Evolutionary conservation across 2,888 invertebrate species (phyloP), one percentile per base, ranked within the genome.

Genomic region (Sycophila texana): DNA sequence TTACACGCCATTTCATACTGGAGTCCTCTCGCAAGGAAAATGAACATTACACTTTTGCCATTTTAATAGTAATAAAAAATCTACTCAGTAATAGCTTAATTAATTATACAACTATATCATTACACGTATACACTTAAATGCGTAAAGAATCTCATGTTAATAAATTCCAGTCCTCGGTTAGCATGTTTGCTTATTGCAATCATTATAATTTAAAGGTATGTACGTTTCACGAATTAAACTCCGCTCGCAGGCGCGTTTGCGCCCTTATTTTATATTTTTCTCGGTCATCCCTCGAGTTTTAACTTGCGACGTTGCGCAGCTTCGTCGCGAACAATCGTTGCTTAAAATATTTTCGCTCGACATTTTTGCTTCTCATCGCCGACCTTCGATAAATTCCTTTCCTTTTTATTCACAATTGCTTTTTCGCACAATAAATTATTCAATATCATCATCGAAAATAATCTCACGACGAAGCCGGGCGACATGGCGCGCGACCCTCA

Each of bases 271-370:
- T 51, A 26, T 47, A 30, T 70, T 68, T 51, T 68, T 83, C 82
- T 82, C 83, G 82, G 83, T 81, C 83, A 77, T 82, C 83, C 83
- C 81, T 86, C 77, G 85, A 85, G 84, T 86, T 83, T 81, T 18
- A 81, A 68, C 82, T 81, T 82, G 85, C 86, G 85, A 88, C 87
- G 87, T 88, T 87, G 86, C 86, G 81, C 87, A 85, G 87, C 87
- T 88, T 83, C 84, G 85, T 87, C 67, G 60, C 73, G 73, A 81
- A 47, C 18, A 51, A 72, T 72, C 58, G 51, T 57, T 39, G 39
- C 39, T 7, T 10, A 39, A 39, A 39, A 39, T 39, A 51, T 55
- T 58, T 63, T 22, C 4, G 66, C 16, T 20, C 30, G 14, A 3
- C 2, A 12, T 66, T 57, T 74, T 57, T 74, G 39, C 10, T 10